A percentile compares a stretch with the other conserved stretches of the same genome.
Conservation (phyloP, 1,140 invertebrate genomes). For the Hylyphantes graminicola region DNA sequence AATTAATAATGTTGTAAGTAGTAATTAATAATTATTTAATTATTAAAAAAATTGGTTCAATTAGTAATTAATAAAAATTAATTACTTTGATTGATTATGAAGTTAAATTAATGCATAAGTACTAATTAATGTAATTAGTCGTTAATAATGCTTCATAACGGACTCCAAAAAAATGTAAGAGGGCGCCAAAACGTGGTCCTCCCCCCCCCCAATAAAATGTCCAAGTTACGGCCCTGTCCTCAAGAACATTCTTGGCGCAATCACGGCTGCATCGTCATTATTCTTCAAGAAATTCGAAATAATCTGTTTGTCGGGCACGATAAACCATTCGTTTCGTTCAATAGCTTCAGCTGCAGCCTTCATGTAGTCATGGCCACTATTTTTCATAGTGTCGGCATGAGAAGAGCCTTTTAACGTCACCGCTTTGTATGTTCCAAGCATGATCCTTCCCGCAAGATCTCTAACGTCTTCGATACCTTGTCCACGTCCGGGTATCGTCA, state of each 20-base stretch:
- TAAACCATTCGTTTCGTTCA: neutral
- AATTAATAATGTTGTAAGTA: too few species aligned
- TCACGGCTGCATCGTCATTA: neutral
- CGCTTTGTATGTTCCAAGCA: neutral
- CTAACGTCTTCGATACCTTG: neutral
- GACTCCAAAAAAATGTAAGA: too few species aligned
- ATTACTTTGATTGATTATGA: too few species aligned
- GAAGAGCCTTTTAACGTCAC: constrained; percentile 7
- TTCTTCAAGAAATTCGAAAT: neutral
- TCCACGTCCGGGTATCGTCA: constrained; percentile 13
- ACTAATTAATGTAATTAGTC: too few species aligned
- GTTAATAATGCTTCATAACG: too few species aligned
- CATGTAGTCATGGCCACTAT: neutral
- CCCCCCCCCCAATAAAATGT: too few species aligned
- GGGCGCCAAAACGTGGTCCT: too few species aligned
- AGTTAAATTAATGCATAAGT: too few species aligned
- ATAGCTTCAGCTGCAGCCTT: neutral
- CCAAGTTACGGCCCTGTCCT: too few species aligned
- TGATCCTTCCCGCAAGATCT: neutral
- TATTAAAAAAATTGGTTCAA: too few species aligned
- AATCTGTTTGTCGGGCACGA: neutral
- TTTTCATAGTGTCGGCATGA: neutral
- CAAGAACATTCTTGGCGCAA: constrained; percentile 17
- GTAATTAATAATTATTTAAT: too few species aligned
- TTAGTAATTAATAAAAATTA: too few species aligned